Base-by-base conservation (phyloP, 2,888 invertebrate species). In the Lepeophtheirus nordmannii region DNA sequence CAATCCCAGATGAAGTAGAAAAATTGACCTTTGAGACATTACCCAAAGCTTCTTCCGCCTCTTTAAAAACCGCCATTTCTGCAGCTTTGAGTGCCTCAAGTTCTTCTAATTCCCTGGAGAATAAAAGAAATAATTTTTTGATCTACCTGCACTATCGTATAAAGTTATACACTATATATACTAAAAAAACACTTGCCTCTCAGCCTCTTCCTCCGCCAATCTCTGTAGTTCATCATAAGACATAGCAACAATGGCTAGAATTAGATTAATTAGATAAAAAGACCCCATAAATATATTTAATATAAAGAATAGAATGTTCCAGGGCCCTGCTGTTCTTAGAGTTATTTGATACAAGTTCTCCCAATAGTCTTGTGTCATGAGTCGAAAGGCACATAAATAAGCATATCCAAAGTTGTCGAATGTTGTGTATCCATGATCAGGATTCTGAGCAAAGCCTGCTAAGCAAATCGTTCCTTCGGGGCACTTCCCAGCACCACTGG, bases 291-390 rank as follows among this genome's bases (percentile, higher is more conserved):
- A 92, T 80, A 96, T 96, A 77, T 94, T 93, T 72, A 94, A 88
- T 74, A 96, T 90, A 81, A 96, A 96, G 82, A 94, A 96, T 74
- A 92, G 79, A 83, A 94, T 91, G 79, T 96, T 93, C 89, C 89
- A 91, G 69, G 92, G 90, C 70, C 94, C 94, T 73, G 91, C 91
- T 71, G 92, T 89, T 77, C 92, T 82, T 75, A 96, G 81, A 73
- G 93, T 83, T 86, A 87, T 75, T 57, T 94, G 93, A 79, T 96
- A 96, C 71, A 96, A 83, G 79, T 91, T 91, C 79, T 96, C 96
- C 96, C 96, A 96, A 78, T 87, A 92, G 80, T 96, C 96, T 57
- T 96, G 96, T 68, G 94, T 96, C 94, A 96, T 96, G 72, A 96
- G 82, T 74, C 96, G 84, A 80, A 96, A 96, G 70, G 94, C 92